Percentiles rank a stretch among this genome's conserved stretches.
Evolutionary conservation across 1,140 invertebrate species (phyloP).

Genomic region (Drosophila lacteicornis): DNA sequence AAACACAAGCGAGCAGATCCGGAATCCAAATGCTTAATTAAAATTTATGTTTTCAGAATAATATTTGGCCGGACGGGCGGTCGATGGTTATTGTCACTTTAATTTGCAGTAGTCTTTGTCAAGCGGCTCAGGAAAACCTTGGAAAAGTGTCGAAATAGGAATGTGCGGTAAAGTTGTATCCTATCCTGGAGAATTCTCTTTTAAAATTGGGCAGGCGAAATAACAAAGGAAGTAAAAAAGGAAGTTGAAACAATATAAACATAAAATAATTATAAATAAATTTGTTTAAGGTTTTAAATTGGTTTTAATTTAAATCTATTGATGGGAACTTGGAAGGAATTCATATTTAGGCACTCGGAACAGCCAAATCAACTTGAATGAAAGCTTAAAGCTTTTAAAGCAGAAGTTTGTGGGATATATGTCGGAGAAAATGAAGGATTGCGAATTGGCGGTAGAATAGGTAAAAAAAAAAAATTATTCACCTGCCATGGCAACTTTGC

Average conservation of each 20-base stretch:
- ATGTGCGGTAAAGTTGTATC: too few relatives aligned
- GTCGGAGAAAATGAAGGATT: too few relatives aligned
- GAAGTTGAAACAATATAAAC: too few relatives aligned
- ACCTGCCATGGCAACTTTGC: not conserved
- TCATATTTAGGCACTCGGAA: not conserved
- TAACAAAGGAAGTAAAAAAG: too few relatives aligned
- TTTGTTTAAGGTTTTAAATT: too few relatives aligned
- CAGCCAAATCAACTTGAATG: conserved; percentile 31
- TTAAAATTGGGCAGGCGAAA: conserved; percentile 43
- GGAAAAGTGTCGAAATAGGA: too few relatives aligned
- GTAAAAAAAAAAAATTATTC: not conserved
- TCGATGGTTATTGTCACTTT: conserved; percentile 7
- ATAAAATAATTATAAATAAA: too few relatives aligned
- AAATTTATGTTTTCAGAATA: conserved; percentile 43
- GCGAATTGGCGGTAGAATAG: not conserved
- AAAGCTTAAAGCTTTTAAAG: conserved; percentile 12
- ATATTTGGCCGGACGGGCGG: conserved; percentile 22
- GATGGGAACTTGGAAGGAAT: too few relatives aligned
- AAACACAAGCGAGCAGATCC: not conserved
- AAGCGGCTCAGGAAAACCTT: not conserved
- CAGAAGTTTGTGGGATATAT: not conserved
- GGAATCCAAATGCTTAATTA: conserved; percentile 21
- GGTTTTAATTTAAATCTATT: too few relatives aligned
- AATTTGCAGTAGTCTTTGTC: conserved; percentile 43
- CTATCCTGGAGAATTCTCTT: conserved; percentile 31